These are phyloP conservation scores for Apodemus agrarius DNA, from an alignment of 2,797 vertebrate species.

Conservation along the genomic window DNA sequence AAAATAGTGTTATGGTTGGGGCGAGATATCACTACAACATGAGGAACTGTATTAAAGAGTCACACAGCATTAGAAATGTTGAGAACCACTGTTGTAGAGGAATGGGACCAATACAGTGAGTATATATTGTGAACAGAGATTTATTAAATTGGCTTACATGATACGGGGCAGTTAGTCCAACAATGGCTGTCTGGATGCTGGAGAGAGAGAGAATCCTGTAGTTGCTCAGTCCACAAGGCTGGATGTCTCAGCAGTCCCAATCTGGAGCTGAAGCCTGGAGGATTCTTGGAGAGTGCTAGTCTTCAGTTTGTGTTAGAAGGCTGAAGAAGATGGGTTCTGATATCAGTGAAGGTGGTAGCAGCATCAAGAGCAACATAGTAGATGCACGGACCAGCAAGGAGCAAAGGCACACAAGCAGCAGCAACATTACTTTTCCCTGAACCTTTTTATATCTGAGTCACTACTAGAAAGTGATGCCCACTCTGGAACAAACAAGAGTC, in stretches of 20 bases:
- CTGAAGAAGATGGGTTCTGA: slow-evolving; percentile 33
- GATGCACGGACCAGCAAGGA: background rate
- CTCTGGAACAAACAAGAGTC: background rate
- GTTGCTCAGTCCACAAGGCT: background rate
- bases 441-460: background rate
- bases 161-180: background rate
- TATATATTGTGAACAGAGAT: background rate
- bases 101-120: background rate
- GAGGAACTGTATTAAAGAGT: background rate
- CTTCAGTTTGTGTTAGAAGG: background rate
- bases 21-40: background rate
- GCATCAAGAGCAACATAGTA: background rate
- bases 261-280: background rate
- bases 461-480: background rate
- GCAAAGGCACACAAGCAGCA: background rate
- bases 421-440: background rate
- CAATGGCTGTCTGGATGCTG: background rate
- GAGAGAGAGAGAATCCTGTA: background rate
- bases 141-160: background rate
- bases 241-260: background rate
- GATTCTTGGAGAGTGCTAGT: background rate
- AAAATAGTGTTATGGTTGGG: background rate
- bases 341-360: background rate
- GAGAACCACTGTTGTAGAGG: background rate
- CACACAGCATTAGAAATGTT: background rate